Percentiles rank a stretch among this genome's conserved stretches.
These are phyloP conservation scores for Merluccius polli DNA, from an alignment of 2,797 vertebrate genomes.

Conservation along the genomic window DNA sequence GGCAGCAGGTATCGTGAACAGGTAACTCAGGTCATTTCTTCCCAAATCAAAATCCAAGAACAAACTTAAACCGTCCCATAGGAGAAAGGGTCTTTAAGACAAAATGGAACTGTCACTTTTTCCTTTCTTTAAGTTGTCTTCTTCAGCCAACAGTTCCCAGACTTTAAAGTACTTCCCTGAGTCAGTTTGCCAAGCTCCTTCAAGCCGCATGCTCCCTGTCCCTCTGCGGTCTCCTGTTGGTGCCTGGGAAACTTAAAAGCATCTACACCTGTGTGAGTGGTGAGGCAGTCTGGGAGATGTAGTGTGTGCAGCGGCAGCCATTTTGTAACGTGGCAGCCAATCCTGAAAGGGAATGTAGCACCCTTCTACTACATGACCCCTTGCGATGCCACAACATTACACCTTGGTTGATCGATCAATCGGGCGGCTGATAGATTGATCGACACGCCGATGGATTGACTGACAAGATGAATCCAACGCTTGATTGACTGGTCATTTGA, in stretches of 20 bases:
- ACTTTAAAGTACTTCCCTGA: not conserved
- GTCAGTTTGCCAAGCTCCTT: not conserved
- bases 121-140: too few species aligned
- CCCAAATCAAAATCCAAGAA: too few species aligned
- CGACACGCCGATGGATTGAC: not conserved
- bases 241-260: not conserved
- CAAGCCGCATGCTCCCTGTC: not conserved
- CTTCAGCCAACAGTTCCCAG: too few species aligned
- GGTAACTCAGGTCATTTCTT: too few species aligned
- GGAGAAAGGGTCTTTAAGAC: too few species aligned
- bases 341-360: not conserved
- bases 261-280: not conserved
- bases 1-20: too few species aligned
- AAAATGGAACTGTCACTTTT: too few species aligned
- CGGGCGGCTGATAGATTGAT: not conserved
- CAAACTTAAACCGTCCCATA: too few species aligned
- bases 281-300: not conserved
- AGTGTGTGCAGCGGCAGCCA: not conserved
- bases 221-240: not conserved
- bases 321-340: not conserved
- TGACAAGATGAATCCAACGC: not conserved
- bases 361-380: not conserved
- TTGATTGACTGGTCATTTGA: not conserved
- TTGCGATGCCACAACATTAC: not conserved
- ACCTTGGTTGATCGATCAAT: not conserved